A percentile compares a stretch with the other conserved stretches of the same genome.
These are phyloP conservation scores for Tyria jacobaeae DNA, from an alignment of 2,888 invertebrate genomes.

Conservation along the genomic window DNA sequence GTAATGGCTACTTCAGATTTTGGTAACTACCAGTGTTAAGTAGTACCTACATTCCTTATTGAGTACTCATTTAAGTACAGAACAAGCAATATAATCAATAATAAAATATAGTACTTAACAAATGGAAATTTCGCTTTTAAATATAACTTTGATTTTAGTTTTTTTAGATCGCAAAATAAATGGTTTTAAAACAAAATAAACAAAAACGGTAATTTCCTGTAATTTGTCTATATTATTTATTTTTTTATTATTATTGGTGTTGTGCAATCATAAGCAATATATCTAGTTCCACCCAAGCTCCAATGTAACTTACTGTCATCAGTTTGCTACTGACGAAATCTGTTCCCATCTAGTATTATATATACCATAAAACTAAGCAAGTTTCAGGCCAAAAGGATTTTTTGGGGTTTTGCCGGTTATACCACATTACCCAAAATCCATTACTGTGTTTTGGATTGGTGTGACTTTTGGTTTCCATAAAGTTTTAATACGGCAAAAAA, in stretches of 20 bases:
- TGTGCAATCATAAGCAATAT: background rate
- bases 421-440: too few species aligned
- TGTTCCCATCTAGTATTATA: too few species aligned
- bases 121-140: background rate
- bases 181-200: background rate
- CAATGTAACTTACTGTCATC: background rate
- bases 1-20: background rate
- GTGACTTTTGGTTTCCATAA: too few species aligned
- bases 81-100: background rate
- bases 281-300: background rate
- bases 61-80: background rate
- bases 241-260: background rate
- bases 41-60: background rate
- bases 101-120: background rate
- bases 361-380: too few species aligned
- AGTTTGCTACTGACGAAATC: too few species aligned
- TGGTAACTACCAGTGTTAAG: background rate
- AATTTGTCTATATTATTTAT: background rate
- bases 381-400: too few species aligned
- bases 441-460: too few species aligned
- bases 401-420: too few species aligned
- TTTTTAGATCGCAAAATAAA: background rate
- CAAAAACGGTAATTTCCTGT: slow-evolving; percentile 6
- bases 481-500: too few species aligned
- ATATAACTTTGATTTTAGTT: background rate